Evolutionary conservation across 1,140 invertebrate genomes (phyloP), one percentile per base, ranked within the genome.

Genomic region (Hesperophylax magnus): DNA sequence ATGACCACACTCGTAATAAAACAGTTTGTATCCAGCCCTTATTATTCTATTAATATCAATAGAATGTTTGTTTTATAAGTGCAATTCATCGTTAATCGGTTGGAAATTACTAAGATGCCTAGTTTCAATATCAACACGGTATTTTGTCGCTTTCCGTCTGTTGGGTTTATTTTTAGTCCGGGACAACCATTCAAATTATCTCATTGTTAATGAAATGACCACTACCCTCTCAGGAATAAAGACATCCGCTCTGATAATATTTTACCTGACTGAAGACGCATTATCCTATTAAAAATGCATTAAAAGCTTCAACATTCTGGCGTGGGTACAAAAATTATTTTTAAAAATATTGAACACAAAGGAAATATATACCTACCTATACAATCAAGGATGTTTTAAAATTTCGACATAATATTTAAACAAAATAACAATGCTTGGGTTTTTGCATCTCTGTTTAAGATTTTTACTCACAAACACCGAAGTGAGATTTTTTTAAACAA

Each of bases 121-220:
- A 14, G 39, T 14, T 47, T 47, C 9, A 47, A 47, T 0, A 47
- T 1, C 39, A 47, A 47, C 9, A 14, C 14, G 2, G 39, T 3
- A 47, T 47, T 47, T 67, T 0, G 63, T 20, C 69, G 69, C 47
- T 72, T 9, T 72, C 69, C 69, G 52, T 72, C 34, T 72, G 69
- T 53, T 24, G 47, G 69, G 34, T 20, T 6, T 14, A 34, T 47
- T 67, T 31, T 47, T 47, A 47, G 9, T 11, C 39, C 11, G 39
- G 39, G 11, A 31, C 15, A 17, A 53, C 34, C 69, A 72, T 72
- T 72, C 34, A 53, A 52, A 47, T 14, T 52, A 22, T 53, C 17
- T 47, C 47, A 71, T 72, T 72, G 14, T 24, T 72, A 39, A 72
- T 53, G 69, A 72, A 52, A 72, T 72, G 69, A 72, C 69, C 39